phyloP scores from a whole-genome alignment of 2,888 invertebrate species.

The Xestia c-nigrum region DNA sequence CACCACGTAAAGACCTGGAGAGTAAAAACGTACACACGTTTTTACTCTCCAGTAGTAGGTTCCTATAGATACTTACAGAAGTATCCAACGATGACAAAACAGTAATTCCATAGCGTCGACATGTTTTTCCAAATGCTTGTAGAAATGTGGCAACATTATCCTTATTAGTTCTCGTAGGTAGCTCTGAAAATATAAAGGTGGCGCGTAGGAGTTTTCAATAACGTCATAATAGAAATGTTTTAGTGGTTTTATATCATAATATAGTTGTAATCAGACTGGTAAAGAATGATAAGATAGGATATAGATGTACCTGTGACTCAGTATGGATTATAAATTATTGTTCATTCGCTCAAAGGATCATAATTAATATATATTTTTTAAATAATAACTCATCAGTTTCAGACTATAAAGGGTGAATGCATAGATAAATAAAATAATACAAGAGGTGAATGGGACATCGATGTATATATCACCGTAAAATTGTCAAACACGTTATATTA shows the following conservation, averaged over 20 bases:
- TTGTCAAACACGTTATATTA: too few species aligned
- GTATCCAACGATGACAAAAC: slow-evolving; percentile 98
- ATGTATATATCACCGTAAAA: too few species aligned
- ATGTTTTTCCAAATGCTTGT: slow-evolving; percentile 95
- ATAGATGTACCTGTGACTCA: slow-evolving; percentile 21
- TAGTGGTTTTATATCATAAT: slow-evolving; percentile 18
- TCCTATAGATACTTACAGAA: slow-evolving; percentile 92
- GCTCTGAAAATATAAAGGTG: slow-evolving; percentile 86
- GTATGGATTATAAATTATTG: neutral
- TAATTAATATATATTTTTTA: neutral
- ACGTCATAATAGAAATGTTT: slow-evolving; percentile 25
- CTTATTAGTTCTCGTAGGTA: slow-evolving; percentile 96
- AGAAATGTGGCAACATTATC: slow-evolving; percentile 97
- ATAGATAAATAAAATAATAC: too few species aligned
- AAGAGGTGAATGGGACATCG: too few species aligned
- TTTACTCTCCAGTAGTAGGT: neutral
- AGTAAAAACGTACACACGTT: too few species aligned
- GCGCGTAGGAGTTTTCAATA: slow-evolving; percentile 50
- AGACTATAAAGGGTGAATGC: too few species aligned
- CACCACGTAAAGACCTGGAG: too few species aligned
- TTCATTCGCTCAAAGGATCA: neutral
- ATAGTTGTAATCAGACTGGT: slow-evolving; percentile 26
- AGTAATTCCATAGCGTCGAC: slow-evolving; percentile 97
- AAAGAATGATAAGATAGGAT: slow-evolving; percentile 30
- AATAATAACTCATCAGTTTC: neutral